Evolutionary conservation across 2,113 vertebrate species (phyloP), one percentile per base, ranked within the genome.

Genomic region (Lophius piscatorius): DNA sequence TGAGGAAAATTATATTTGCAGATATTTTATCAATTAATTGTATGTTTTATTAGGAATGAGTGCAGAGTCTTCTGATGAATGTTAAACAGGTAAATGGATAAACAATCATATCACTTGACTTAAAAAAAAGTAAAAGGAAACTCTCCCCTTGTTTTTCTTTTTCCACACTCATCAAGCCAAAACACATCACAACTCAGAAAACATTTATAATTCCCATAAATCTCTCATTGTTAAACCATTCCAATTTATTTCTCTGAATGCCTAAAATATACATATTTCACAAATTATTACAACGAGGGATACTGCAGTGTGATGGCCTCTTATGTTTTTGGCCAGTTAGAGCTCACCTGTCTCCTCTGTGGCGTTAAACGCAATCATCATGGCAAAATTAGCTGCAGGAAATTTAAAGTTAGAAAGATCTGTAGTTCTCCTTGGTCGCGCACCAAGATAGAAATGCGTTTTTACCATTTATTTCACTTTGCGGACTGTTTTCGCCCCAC

Each of bases 181-280:
- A 61, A 74, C 63, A 77, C 44, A 23, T 70, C 74, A 69, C 68
- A 80, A 38, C 23, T 71, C 13, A 44, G 60, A 20, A 74, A 70
- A 80, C 47, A 75, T 41, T 49, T 72, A 68, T 52, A 70, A 80
- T 73, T 65, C 59, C 34, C 52, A 36, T 71, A 69, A 64, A 72
- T 83, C 62, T 80, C 39, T 80, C 62, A 66, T 61, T 84, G 74
- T 87, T 83, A 86, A 89, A 90, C 60, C 79, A 85, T 85, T 90
- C 71, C 81, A 88, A 90, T 91, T 87, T 89, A 90, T 88, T 90
- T 87, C 69, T 80, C 78, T 68, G 44, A 83, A 87, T 89, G 86
- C 87, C 83, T 88, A 89, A 90, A 91, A 90, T 91, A 86, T 90
- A 90, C 89, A 88, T 90, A 87, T 90, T 86, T 88, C 81, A 90